phyloP scores from a whole-genome alignment of 2,113 vertebrate species.

The Martes martes region DNA sequence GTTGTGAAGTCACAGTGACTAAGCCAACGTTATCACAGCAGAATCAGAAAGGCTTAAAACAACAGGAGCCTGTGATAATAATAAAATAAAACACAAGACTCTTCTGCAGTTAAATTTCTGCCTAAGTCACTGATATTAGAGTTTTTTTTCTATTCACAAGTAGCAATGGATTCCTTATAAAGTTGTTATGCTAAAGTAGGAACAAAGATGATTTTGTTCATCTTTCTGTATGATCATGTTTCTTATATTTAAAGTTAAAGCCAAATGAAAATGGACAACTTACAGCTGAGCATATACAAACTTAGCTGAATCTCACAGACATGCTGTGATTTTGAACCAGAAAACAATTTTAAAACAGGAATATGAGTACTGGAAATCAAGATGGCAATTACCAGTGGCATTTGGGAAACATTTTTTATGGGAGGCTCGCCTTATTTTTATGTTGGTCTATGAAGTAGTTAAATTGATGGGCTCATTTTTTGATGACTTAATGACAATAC shows the following conservation, averaged over 20 bases:
- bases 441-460: background rate
- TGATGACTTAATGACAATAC: background rate
- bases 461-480: background rate
- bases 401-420: background rate
- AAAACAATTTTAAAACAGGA: background rate
- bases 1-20: background rate
- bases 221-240: background rate
- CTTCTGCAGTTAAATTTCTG: background rate
- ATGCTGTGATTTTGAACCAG: background rate
- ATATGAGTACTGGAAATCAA: background rate
- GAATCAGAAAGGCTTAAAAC: background rate
- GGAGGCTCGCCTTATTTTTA: background rate
- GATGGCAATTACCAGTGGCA: background rate
- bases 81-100: background rate
- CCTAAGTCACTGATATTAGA: background rate
- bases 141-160: background rate
- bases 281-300: background rate
- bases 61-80: background rate
- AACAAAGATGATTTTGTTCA: background rate
- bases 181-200: background rate
- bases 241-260: background rate
- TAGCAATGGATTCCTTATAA: background rate
- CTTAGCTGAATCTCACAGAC: background rate
- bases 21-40: background rate
- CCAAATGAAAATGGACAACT: background rate